A percentile compares a stretch with the other conserved stretches of the same genome.
Evolutionary conservation across 2,113 vertebrate species (phyloP).

Genomic region (Trinectes maculatus): DNA sequence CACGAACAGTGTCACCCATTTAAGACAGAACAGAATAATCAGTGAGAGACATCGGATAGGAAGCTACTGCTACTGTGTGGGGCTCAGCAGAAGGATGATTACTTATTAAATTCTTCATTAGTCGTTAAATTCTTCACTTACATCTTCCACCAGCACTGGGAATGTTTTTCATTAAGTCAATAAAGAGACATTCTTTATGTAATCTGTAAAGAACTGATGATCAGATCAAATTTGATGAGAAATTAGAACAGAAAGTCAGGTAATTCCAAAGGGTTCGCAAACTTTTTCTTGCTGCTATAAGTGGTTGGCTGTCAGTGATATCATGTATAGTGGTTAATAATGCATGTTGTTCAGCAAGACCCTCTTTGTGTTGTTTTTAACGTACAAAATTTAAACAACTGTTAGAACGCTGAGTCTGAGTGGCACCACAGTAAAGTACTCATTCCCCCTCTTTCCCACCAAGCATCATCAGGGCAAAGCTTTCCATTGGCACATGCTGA

Average conservation of each 20-base stretch:
- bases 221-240: background rate
- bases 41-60: no score
- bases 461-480: constrained; percentile 16
- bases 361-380: constrained; percentile 12
- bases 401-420: constrained; percentile 41
- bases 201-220: no score
- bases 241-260: background rate
- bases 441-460: constrained; percentile 11
- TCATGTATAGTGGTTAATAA: constrained; percentile 71
- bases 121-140: no score
- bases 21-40: no score
- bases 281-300: constrained; percentile 6
- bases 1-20: no score
- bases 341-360: constrained; percentile 42
- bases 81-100: no score
- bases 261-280: background rate
- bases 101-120: no score
- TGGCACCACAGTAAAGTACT: constrained; percentile 37
- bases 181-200: no score
- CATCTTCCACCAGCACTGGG: background rate
- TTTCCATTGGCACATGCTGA: constrained; percentile 60
- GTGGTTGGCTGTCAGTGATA: constrained; percentile 58
- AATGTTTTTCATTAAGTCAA: no score
- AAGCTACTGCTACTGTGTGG: no score
- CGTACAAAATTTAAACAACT: constrained; percentile 23